A percentile compares a stretch with the other conserved stretches of the same genome.
Evolutionary conservation across 1,140 invertebrate species (phyloP).

Genomic region (Ooceraea biroi): DNA sequence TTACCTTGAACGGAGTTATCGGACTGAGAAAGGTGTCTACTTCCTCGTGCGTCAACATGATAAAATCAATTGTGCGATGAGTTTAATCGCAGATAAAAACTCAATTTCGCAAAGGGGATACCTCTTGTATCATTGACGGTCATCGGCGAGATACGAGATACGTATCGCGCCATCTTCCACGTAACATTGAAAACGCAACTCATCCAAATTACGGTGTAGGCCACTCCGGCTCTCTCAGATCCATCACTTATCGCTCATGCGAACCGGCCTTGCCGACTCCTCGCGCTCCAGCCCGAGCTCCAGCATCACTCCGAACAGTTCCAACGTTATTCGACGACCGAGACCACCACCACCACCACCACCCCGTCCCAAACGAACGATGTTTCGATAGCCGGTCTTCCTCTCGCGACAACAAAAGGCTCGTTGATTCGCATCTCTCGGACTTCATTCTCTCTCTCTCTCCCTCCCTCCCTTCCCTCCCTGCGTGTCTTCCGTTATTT

Average conservation of each 20-base stretch:
- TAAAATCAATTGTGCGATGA: not conserved
- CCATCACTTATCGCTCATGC: not conserved
- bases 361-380: slow-evolving; percentile 16
- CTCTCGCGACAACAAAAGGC: slow-evolving; percentile 8
- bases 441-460: slow-evolving; percentile 8
- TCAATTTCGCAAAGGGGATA: not conserved
- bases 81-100: slow-evolving; percentile 21
- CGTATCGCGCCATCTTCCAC: not conserved
- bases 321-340: slow-evolving; percentile 14
- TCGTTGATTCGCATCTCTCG: slow-evolving; percentile 20
- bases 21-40: slow-evolving; percentile 12
- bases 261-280: slow-evolving; percentile 23
- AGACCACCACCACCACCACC: not conserved
- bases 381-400: not conserved
- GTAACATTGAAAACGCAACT: slow-evolving; percentile 18
- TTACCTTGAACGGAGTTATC: not conserved
- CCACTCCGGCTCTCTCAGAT: not conserved
- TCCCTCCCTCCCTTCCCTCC: not conserved
- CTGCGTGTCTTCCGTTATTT: slow-evolving; percentile 29
- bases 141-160: not conserved
- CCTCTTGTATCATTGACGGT: not conserved
- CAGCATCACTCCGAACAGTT: slow-evolving; percentile 4
- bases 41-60: slow-evolving; percentile 7
- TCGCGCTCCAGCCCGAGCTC: not conserved
- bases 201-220: not conserved